Base-by-base conservation (phyloP, 2,888 invertebrate species). In the Eupithecia vulgata region DNA sequence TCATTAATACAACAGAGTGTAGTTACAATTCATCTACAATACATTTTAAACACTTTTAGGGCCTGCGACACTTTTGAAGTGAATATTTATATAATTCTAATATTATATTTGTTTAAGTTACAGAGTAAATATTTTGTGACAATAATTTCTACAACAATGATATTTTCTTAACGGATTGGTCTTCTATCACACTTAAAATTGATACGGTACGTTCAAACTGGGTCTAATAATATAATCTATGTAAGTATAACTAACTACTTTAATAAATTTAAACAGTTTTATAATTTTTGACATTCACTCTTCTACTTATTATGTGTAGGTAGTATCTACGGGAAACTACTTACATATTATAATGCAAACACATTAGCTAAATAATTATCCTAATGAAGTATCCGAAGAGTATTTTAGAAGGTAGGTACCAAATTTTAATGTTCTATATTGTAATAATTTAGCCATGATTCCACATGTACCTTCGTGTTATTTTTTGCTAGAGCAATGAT, bases 101-200 rank as follows among this genome's bases (percentile, higher is more conserved):
- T 62, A 52, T 48, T 62, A 52, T 48, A 21, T 45, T 21, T 62
- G 65, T 42, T 42, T 40, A 65, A 45, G 34, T 66, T 66, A 61
- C 17, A 64, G 4, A 34, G 62, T 73, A 70, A 37, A 45, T 71
- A 68, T 61, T 65, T 57, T 13, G 30, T 40, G 35, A 17, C 37
- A n/a, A 68, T 67, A 52, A 61, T 70, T 70, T 25, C 67, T 59
- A 71, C 65, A 25, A 64, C n/a, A 64, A 37, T 65, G 25, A 40
- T 67, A 48, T 30, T 42, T 65, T 30, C 6, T 37, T 12, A 45
- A 45, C 42, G 85, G 88, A 87, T 90, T 92, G 91, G 92, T 93
- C 91, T 88, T 88, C 91, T 92, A 92, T 91, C 91, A 92, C 91
- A 90, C 89, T 87, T 87, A 88, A 71, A 88, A 90, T 89, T 91